Base-by-base conservation (phyloP, 37 sponge, comb jelly and placozoan species). In the Cladorhizidae sp. region DNA sequence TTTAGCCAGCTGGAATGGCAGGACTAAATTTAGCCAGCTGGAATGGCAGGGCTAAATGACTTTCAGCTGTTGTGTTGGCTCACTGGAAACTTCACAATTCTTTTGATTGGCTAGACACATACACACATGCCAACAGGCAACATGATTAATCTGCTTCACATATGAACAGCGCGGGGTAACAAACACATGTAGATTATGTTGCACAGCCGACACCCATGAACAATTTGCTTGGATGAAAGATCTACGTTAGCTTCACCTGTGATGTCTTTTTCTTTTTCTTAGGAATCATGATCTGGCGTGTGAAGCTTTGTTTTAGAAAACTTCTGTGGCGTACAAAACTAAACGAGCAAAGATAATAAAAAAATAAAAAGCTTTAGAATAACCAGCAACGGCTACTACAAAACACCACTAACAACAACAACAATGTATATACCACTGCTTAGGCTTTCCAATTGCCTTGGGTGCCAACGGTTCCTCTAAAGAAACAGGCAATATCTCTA, bases 401-500 rank as follows among this genome's bases (percentile, higher is more conserved):
- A n/a, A 55, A 74, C 72, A 71, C 14, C 49, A 42, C 14, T 41
- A 49, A 7, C 6, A 35, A 63, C 29, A 9, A 3, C 18, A 36
- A 15, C 20, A 29, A 37, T 37, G 21, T 3, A 7, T 5, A 21
- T 72, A n/a, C 45, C 37, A 42, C 2, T 28, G 72, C 31, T 26
- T 58, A 21, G 5, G 26, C 3, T 21, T 58, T 5, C 26, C 59
- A 14, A 42, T 36, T 35, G 33, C 76, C 61, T 75, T 52, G 20
- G 78, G 64, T 29, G 78, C 50, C 17, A 14, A 65, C 11, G 65
- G 78, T 64, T 63, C 65, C 41, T 77, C 64, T 15, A 77, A 12
- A 54, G 76, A 75, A 50, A 22, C 11, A 6, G 43, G 65, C 8
- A 21, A 21, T 1, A 31, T 38, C 65, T 64, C 64, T 6, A 57